These are phyloP conservation scores for Melinaea menophilus DNA, from an alignment of 2,888 invertebrate species.

Conservation along the genomic window DNA sequence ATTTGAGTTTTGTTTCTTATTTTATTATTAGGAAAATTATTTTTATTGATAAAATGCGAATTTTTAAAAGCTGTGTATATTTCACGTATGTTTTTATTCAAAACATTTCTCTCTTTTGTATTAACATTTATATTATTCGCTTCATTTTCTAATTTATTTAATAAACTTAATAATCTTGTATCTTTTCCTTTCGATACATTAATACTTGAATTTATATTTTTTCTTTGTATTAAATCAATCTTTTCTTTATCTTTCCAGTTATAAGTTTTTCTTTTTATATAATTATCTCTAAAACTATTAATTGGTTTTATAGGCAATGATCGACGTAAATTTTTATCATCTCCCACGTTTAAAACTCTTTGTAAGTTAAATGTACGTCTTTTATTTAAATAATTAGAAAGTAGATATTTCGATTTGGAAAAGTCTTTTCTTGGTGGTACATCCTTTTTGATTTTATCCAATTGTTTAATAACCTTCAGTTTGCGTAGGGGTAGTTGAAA, in stretches of 20 bases:
- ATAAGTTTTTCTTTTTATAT: not conserved
- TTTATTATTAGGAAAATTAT: not conserved
- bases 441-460: conserved; percentile 37
- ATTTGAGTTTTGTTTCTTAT: no score
- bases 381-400: conserved; percentile 41
- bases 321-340: not conserved
- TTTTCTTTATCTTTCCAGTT: not conserved
- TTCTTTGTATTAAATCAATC: not conserved
- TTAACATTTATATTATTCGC: conserved; percentile 49
- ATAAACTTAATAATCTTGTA: conserved; percentile 47
- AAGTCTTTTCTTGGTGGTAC: conserved; percentile 54
- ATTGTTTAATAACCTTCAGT: conserved; percentile 13
- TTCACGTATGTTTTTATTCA: conserved; percentile 57
- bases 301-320: not conserved
- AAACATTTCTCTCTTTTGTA: conserved; percentile 48
- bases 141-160: conserved; percentile 56
- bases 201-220: not conserved
- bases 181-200: conserved; percentile 39
- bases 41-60: not conserved
- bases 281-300: not conserved
- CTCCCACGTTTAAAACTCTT: not conserved
- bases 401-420: conserved; percentile 42
- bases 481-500: conserved; percentile 30
- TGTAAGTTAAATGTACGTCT: conserved; percentile 22
- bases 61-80: conserved; percentile 42